These are phyloP conservation scores for Bombylius major DNA, from an alignment of 2,888 invertebrate genomes.

Conservation along the genomic window DNA sequence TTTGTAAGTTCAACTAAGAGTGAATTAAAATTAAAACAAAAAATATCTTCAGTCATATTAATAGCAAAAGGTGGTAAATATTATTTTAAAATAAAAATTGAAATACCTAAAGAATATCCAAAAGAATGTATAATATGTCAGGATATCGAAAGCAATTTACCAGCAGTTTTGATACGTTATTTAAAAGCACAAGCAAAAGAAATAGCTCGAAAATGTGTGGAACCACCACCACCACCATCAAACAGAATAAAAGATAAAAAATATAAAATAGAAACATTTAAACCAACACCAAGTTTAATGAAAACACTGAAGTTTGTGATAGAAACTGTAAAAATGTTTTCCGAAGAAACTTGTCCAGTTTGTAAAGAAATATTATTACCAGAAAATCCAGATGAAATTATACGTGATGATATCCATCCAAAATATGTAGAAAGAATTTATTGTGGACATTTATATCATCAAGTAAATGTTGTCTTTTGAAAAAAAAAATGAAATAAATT, in stretches of 20 bases:
- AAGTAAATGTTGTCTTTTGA: constrained; percentile 11
- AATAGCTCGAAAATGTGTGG: constrained; percentile 53
- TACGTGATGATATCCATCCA: constrained; percentile 40
- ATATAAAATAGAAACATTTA: constrained; percentile 40
- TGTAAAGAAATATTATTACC: constrained; percentile 51
- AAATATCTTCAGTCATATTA: constrained; percentile 45
- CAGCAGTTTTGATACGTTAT: constrained; percentile 45
- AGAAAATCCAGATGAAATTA: constrained; percentile 40
- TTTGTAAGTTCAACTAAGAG: constrained; percentile 38
- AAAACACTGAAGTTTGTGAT: constrained; percentile 47
- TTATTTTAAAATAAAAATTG: constrained; percentile 44
- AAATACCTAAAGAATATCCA: constrained; percentile 55
- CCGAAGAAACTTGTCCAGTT: constrained; percentile 48
- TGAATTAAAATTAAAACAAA: constrained; percentile 54
- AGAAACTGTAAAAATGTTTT: constrained; percentile 47
- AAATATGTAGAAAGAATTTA: constrained; percentile 54
- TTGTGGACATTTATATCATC: constrained; percentile 60
- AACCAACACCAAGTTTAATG: constrained; percentile 48
- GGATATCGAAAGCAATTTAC: constrained; percentile 51
- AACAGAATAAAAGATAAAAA: constrained; percentile 34
- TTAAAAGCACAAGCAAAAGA: constrained; percentile 54
- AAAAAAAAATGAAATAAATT: neutral
- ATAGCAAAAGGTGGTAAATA: constrained; percentile 47
- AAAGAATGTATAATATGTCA: constrained; percentile 36
- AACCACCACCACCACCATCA: constrained; percentile 48